phyloP scores from a whole-genome alignment of 2,797 vertebrate species.

The Clarias platycephalus region DNA sequence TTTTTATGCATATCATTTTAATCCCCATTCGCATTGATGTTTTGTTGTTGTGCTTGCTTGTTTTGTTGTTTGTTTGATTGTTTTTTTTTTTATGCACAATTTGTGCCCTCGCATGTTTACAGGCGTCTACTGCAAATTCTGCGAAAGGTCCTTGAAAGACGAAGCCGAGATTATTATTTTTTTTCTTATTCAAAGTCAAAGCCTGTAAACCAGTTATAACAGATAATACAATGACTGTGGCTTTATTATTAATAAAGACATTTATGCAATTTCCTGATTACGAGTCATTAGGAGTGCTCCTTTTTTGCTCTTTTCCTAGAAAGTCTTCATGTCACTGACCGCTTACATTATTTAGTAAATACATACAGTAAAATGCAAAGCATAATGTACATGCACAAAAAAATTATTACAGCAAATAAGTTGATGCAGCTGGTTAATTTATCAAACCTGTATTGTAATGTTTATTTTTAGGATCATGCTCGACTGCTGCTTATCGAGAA shows the following conservation, averaged over 20 bases:
- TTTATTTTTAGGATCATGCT: slow-evolving; percentile 85
- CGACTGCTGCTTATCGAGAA: slow-evolving; percentile 84
- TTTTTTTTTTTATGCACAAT: not conserved
- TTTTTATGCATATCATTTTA: not conserved
- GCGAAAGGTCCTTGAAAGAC: slow-evolving; percentile 19
- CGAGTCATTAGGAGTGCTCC: not conserved
- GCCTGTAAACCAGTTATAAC: not conserved
- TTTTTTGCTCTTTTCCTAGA: not conserved
- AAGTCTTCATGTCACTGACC: slow-evolving; percentile 15
- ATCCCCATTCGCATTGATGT: not conserved
- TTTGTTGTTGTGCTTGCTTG: not conserved
- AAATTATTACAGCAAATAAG: not conserved
- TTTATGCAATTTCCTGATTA: slow-evolving; percentile 1
- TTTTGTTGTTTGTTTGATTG: not conserved
- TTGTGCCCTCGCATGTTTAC: not conserved
- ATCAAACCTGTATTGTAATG: slow-evolving; percentile 61
- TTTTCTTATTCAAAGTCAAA: not conserved
- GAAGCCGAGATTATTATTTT: not conserved
- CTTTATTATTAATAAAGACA: not conserved
- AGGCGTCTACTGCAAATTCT: slow-evolving; percentile 14
- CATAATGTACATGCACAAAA: not conserved
- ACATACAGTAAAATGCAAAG: not conserved
- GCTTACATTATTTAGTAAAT: not conserved
- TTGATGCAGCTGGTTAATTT: not conserved
- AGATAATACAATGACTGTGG: not conserved